Percentiles rank a stretch among this genome's conserved stretches.
Conservation (phyloP, 2,113 vertebrate genomes). For the Herpailurus yagouaroundi region DNA sequence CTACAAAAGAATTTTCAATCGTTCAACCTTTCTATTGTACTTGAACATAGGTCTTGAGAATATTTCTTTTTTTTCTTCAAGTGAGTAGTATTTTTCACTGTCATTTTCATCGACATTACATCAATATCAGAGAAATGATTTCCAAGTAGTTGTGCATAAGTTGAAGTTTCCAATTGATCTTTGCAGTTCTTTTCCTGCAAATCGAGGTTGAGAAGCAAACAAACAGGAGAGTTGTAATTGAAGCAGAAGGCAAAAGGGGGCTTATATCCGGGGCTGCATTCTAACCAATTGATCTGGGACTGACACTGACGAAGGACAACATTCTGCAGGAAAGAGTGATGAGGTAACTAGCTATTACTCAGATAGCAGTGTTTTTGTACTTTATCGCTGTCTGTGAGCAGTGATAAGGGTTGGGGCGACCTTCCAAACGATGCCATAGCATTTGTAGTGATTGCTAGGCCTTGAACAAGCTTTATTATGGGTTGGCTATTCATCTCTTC, state of each 20-base stretch:
- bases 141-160: slow-evolving; percentile 76
- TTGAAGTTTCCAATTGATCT: slow-evolving; percentile 74
- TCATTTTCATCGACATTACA: slow-evolving; percentile 74
- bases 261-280: slow-evolving; percentile 70
- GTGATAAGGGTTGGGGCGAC: slow-evolving; percentile 77
- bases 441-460: slow-evolving; percentile 80
- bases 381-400: slow-evolving; percentile 76
- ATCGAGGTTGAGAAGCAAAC: slow-evolving; percentile 60
- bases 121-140: slow-evolving; percentile 77
- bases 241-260: slow-evolving; percentile 69
- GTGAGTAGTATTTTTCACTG: slow-evolving; percentile 76
- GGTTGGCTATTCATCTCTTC: slow-evolving; percentile 80
- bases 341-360: slow-evolving; percentile 74
- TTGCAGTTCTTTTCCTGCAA: slow-evolving; percentile 71
- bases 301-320: slow-evolving; percentile 79
- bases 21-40: slow-evolving; percentile 36
- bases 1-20: slow-evolving; percentile 49
- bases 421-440: slow-evolving; percentile 67
- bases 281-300: slow-evolving; percentile 80
- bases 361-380: slow-evolving; percentile 74
- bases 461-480: slow-evolving; percentile 75
- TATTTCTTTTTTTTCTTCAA: slow-evolving; percentile 68
- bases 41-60: slow-evolving; percentile 68
- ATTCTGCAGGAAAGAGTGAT: slow-evolving; percentile 75
- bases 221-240: slow-evolving; percentile 53